Conservation (phyloP, 2,888 invertebrate genomes). For the Dryobotodes eremita region DNA sequence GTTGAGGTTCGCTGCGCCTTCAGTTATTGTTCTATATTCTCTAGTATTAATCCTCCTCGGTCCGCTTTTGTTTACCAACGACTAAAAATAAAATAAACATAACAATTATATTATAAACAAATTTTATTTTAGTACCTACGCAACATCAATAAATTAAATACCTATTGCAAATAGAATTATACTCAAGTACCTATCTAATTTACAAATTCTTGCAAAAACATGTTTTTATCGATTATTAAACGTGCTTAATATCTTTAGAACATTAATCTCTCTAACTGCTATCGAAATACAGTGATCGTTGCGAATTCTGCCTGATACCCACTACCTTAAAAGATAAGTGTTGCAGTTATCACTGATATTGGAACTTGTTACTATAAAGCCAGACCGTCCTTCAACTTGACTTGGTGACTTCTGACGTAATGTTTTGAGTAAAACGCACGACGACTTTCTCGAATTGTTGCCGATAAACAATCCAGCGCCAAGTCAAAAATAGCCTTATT, state of each 20-base stretch:
- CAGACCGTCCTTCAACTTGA: slow-evolving; percentile 58
- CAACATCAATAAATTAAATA: neutral
- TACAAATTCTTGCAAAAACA: neutral
- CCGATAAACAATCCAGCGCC: slow-evolving; percentile 2
- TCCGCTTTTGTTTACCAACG: neutral
- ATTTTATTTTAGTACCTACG: neutral
- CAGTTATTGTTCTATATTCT: slow-evolving; percentile 7
- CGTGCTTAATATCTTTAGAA: slow-evolving; percentile 42
- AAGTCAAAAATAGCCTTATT: neutral
- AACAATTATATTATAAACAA: neutral
- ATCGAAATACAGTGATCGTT: slow-evolving; percentile 29
- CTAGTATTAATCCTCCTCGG: neutral
- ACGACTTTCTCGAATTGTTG: slow-evolving; percentile 8
- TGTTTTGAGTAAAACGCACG: slow-evolving; percentile 5
- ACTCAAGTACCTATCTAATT: neutral
- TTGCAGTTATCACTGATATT: slow-evolving; percentile 39
- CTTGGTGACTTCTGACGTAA: slow-evolving; percentile 29
- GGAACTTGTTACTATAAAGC: neutral
- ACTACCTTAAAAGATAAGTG: slow-evolving; percentile 50
- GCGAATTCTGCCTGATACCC: slow-evolving; percentile 45
- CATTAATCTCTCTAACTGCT: slow-evolving; percentile 42
- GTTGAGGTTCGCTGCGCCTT: slow-evolving; percentile 7
- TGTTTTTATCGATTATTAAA: slow-evolving; percentile 20
- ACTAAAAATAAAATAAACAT: neutral
- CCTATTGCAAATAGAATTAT: neutral